Percentiles rank a stretch among this genome's conserved stretches.
Evolutionary conservation across 2,113 vertebrate genomes (phyloP).

Genomic region (Paralichthys olivaceus): DNA sequence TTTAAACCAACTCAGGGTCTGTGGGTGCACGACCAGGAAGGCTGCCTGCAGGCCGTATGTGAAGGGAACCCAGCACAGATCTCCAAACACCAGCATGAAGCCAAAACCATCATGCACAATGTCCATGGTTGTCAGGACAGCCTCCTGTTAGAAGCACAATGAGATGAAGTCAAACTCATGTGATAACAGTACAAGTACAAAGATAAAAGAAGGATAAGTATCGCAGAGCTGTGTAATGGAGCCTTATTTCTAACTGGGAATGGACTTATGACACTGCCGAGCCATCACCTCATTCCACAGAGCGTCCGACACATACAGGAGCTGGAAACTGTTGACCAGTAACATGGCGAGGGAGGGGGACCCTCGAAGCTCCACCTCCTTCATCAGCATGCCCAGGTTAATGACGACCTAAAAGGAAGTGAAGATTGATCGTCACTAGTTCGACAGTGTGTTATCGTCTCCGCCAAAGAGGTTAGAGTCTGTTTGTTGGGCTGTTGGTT

Average conservation of each 20-base stretch:
- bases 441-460: too few relatives aligned
- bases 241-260: not conserved
- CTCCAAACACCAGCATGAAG: slow-evolving; percentile 92
- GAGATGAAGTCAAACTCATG: not conserved
- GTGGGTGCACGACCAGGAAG: slow-evolving; percentile 89
- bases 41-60: slow-evolving; percentile 89
- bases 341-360: slow-evolving; percentile 90
- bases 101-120: slow-evolving; percentile 92
- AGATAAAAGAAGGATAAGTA: not conserved
- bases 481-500: too few relatives aligned
- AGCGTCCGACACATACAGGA: slow-evolving; percentile 89
- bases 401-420: slow-evolving; percentile 82
- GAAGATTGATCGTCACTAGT: not conserved
- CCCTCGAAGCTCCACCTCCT: slow-evolving; percentile 86
- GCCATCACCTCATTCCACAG: slow-evolving; percentile 88
- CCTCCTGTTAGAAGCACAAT: slow-evolving; percentile 80
- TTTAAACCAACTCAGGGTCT: slow-evolving; percentile 72
- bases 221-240: too few relatives aligned
- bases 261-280: not conserved
- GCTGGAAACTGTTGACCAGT: slow-evolving; percentile 89
- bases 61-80: slow-evolving; percentile 92
- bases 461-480: too few relatives aligned
- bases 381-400: slow-evolving; percentile 89
- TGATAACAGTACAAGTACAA: not conserved
- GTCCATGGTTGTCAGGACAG: slow-evolving; percentile 91